Evolutionary conservation across 2,888 invertebrate species (phyloP), one percentile per base, ranked within the genome.

Genomic region (Cryptus viduatorius): DNA sequence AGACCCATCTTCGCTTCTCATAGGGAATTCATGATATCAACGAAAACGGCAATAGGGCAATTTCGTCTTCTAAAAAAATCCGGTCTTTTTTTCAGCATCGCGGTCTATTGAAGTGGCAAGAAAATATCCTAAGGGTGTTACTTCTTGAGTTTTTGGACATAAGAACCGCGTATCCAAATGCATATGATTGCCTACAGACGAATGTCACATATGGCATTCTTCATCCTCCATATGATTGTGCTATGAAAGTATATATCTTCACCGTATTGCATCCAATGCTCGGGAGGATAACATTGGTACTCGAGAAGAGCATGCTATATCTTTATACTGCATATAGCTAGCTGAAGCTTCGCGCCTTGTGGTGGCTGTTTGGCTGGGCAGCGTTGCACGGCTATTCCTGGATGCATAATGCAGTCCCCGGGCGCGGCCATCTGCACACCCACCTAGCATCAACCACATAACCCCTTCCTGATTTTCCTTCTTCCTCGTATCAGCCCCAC

Each of bases 371-470:
- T 79, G 76, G 76, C 64, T 67, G 69, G 37, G 69, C 73, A 24
- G 68, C 76, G 69, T 46, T 77, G 75, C 69, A 37, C 65, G 86
- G 87, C 87, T 87, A 88, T 88, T 90, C 89, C 87, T 85, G 88
- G 90, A 92, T 92, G 92, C 92, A 92, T 92, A 92, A 92, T 92
- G 92, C 90, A 92, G 89, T 90, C 89, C 87, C 90, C 87, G 87
- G 85, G 72, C 78, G 82, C 76, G 64, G 72, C 78, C 86, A 83
- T 83, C 82, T 79, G 79, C 73, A 42, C 79, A 61, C 79, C 61
- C 87, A 68, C 78, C 75, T 75, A 80, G 69, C 65, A 50, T 61
- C 78, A 50, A 42, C 46, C 75, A 42, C 65, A 71, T 48, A 67
- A 37, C 42, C 78, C 56, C 72, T 37, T 53, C 16, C 37, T 72